Evolutionary conservation across 2,113 vertebrate genomes (phyloP).

Genomic region (Thalassoma bifasciatum): DNA sequence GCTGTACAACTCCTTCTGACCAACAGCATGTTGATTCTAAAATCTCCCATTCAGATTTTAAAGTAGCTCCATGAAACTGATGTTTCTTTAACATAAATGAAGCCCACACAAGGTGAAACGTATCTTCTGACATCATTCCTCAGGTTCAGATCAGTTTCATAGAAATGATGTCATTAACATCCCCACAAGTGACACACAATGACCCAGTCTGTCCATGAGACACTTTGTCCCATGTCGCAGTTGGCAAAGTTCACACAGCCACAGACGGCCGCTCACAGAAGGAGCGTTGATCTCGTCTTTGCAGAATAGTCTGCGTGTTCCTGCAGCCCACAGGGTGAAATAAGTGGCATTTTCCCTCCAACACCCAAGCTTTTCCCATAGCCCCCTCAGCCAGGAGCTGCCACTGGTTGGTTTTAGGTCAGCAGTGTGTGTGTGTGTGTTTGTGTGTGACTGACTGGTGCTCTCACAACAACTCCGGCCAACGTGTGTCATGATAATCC

Average conservation of each 20-base stretch:
- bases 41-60: neutral
- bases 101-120: constrained; percentile 12
- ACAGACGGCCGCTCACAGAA: constrained; percentile 69
- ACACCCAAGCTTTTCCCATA: constrained; percentile 87
- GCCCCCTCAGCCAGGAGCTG: constrained; percentile 59
- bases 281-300: constrained; percentile 64
- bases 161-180: constrained; percentile 66
- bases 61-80: neutral
- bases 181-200: constrained; percentile 50
- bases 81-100: neutral
- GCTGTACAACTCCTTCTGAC: neutral
- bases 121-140: constrained; percentile 15
- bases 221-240: constrained; percentile 69
- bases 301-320: constrained; percentile 87
- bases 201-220: constrained; percentile 55
- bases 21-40: neutral
- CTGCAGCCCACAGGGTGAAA: constrained; percentile 87
- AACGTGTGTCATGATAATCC: constrained; percentile 78
- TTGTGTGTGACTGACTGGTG: constrained; percentile 63
- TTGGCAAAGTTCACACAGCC: constrained; percentile 56
- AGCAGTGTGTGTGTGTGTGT: constrained; percentile 30
- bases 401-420: constrained; percentile 69
- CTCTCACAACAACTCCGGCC: constrained; percentile 70
- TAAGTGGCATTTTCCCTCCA: constrained; percentile 90
- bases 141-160: constrained; percentile 51